These are phyloP conservation scores for Nymphalis c-album DNA, from an alignment of 2,888 invertebrate genomes.

Conservation along the genomic window DNA sequence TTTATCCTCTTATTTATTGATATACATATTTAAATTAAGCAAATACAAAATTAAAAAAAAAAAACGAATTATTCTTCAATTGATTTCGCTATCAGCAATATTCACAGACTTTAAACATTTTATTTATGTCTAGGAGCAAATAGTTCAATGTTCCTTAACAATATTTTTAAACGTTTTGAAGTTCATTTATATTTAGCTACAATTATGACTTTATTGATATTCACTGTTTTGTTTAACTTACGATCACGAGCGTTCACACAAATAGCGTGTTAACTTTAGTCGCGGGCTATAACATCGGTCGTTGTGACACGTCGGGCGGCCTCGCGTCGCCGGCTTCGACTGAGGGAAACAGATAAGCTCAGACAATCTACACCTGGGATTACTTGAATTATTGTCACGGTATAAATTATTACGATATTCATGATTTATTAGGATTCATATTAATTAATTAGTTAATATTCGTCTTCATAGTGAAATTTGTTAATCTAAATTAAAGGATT, in stretches of 20 bases:
- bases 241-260: constrained; percentile 11
- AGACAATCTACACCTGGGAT: constrained; percentile 1
- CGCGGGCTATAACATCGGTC: background rate
- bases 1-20: too few species aligned
- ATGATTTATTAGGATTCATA: background rate
- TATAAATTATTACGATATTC: background rate
- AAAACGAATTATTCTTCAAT: too few species aligned
- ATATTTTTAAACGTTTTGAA: too few species aligned
- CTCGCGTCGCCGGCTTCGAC: constrained; percentile 22
- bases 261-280: background rate
- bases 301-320: constrained; percentile 16
- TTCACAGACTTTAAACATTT: too few species aligned
- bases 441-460: background rate
- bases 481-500: too few species aligned
- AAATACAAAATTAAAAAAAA: too few species aligned
- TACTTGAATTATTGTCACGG: background rate
- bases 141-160: too few species aligned
- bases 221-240: constrained; percentile 4
- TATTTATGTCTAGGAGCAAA: too few species aligned
- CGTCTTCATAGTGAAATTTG: too few species aligned
- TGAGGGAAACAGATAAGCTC: constrained; percentile 16
- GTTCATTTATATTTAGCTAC: too few species aligned
- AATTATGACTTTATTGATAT: background rate
- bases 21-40: too few species aligned
- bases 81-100: too few species aligned